Percentiles rank a stretch among this genome's conserved stretches.
These are phyloP conservation scores for Drosophila lacteicornis DNA, from an alignment of 1,140 invertebrate genomes.

Conservation along the genomic window DNA sequence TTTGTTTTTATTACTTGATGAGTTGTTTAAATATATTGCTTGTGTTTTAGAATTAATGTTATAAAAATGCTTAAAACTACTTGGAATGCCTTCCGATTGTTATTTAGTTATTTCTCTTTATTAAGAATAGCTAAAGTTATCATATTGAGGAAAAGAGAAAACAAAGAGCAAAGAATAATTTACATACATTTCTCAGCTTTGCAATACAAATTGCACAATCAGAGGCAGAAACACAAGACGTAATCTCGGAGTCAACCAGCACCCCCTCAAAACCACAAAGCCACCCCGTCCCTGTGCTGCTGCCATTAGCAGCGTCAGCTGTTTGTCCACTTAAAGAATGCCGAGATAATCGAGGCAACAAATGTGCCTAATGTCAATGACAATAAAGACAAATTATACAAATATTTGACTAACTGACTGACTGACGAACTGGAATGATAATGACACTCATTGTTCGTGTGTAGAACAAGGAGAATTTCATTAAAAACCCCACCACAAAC, in stretches of 20 bases:
- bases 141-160: background rate
- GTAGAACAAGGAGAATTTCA: slow-evolving; percentile 48
- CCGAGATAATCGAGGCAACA: slow-evolving; percentile 76
- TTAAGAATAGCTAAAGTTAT: too few relatives aligned
- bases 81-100: background rate
- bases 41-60: too few relatives aligned
- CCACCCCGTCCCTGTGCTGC: background rate
- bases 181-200: slow-evolving; percentile 44
- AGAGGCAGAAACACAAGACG: slow-evolving; percentile 12
- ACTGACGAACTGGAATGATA: slow-evolving; percentile 52
- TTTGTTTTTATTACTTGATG: too few relatives aligned
- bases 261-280: background rate
- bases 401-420: slow-evolving; percentile 66
- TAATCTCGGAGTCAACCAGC: slow-evolving; percentile 1
- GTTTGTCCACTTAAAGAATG: slow-evolving; percentile 77
- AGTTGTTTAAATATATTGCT: too few relatives aligned
- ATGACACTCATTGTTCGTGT: slow-evolving; percentile 59
- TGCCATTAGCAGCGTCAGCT: slow-evolving; percentile 71
- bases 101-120: too few relatives aligned
- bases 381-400: slow-evolving; percentile 78
- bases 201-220: slow-evolving; percentile 50
- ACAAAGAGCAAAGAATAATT: slow-evolving; percentile 38
- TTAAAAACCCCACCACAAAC: slow-evolving; percentile 35
- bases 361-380: slow-evolving; percentile 76
- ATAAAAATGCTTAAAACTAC: too few relatives aligned